Conservation (phyloP, 2,797 vertebrate species). For the Morelia viridis region DNA sequence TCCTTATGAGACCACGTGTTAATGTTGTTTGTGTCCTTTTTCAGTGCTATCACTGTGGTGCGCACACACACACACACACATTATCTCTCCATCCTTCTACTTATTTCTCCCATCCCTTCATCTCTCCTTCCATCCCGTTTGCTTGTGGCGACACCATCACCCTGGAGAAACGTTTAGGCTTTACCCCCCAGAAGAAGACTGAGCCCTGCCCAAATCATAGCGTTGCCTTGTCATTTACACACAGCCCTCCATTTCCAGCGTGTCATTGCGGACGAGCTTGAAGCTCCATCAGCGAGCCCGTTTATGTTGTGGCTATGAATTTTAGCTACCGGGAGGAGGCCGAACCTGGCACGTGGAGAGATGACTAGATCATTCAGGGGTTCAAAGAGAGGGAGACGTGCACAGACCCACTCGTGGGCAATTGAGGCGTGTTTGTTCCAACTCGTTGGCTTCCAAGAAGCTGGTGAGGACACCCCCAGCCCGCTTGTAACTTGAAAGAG, state of each 20-base stretch:
- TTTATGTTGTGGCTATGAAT: neutral
- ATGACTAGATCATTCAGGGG: conserved; percentile 46
- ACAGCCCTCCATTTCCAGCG: conserved; percentile 6
- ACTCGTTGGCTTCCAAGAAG: conserved; percentile 55
- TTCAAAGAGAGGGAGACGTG: conserved; percentile 40
- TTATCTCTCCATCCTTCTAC: too few species aligned
- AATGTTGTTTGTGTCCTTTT: too few species aligned
- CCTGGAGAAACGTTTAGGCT: too few species aligned
- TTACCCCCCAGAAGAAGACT: neutral
- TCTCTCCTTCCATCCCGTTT: neutral
- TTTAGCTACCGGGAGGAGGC: neutral
- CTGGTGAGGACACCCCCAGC: conserved; percentile 41
- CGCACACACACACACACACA: too few species aligned
- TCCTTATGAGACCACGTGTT: too few species aligned
- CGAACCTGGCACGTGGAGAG: conserved; percentile 26
- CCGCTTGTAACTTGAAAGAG: conserved; percentile 59
- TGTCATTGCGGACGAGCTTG: neutral
- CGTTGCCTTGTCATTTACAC: neutral
- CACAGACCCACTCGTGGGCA: conserved; percentile 40
- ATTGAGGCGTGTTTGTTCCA: conserved; percentile 58
- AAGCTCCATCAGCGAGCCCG: conserved; percentile 9
- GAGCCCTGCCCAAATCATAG: neutral
- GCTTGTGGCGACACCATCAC: neutral
- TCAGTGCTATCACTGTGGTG: too few species aligned
- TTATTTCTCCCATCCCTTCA: neutral